Evolutionary conservation across 1,140 invertebrate genomes (phyloP).

Genomic region (Hetaerina americana): DNA sequence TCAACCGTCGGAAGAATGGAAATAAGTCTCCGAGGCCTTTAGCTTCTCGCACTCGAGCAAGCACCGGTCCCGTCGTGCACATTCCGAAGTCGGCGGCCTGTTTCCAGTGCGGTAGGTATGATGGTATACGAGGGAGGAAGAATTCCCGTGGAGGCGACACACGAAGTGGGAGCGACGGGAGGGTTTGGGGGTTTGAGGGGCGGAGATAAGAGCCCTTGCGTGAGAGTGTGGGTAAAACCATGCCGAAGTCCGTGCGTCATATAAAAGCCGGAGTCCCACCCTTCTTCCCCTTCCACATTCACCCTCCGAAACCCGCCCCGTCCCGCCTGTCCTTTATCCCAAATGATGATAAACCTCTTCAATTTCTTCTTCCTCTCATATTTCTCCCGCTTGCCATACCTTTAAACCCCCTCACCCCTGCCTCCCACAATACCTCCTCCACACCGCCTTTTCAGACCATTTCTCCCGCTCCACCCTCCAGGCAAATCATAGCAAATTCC

Average conservation of each 20-base stretch:
- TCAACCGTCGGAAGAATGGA: too few species aligned
- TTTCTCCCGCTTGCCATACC: not conserved
- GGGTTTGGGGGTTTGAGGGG: not conserved
- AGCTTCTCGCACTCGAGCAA: too few species aligned
- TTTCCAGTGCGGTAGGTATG: too few species aligned
- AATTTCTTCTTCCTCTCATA: not conserved
- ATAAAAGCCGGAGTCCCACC: too few species aligned
- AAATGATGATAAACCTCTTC: not conserved
- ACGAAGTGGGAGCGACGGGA: too few species aligned
- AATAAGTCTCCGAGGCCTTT: too few species aligned
- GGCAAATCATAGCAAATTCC: not conserved
- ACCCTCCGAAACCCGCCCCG: not conserved
- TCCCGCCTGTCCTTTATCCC: not conserved
- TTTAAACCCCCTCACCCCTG: not conserved
- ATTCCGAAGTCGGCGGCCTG: too few species aligned
- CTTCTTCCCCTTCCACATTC: too few species aligned
- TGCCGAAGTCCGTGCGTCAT: not conserved
- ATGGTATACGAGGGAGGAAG: too few species aligned
- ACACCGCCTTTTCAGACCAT: too few species aligned
- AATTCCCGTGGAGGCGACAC: too few species aligned
- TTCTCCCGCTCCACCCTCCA: not conserved
- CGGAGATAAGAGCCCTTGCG: not conserved
- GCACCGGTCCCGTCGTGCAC: too few species aligned
- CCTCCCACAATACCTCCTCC: not conserved
- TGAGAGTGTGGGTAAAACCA: not conserved